Evolutionary conservation across 1,140 invertebrate species (phyloP).

Genomic region (Rhagoletis pomonella): DNA sequence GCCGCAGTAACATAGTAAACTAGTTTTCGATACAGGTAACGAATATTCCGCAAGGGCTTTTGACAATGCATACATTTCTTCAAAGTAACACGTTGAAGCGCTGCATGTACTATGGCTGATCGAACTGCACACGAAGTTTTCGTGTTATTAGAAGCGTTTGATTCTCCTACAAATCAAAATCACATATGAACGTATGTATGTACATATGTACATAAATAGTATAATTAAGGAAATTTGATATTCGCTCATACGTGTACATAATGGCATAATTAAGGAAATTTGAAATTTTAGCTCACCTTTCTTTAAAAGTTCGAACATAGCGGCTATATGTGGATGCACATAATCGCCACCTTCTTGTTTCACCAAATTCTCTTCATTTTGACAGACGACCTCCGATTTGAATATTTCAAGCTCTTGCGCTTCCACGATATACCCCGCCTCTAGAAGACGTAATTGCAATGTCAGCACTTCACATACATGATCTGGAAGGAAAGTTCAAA

Average conservation of each 20-base stretch:
- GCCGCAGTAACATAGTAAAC: slow-evolving; percentile 76
- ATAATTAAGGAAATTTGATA: background rate
- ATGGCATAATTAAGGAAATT: background rate
- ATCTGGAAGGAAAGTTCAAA: slow-evolving; percentile 71
- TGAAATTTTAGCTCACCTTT: slow-evolving; percentile 57
- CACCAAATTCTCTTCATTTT: slow-evolving; percentile 64
- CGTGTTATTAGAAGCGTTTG: slow-evolving; percentile 63
- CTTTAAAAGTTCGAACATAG: slow-evolving; percentile 62
- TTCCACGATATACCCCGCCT: slow-evolving; percentile 83
- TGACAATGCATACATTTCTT: slow-evolving; percentile 81
- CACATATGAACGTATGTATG: background rate
- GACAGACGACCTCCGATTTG: slow-evolving; percentile 73
- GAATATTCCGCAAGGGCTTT: slow-evolving; percentile 78
- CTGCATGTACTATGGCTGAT: slow-evolving; percentile 77
- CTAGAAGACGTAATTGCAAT: slow-evolving; percentile 84
- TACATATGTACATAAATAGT: background rate
- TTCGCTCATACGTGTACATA: no score
- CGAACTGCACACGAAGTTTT: slow-evolving; percentile 80
- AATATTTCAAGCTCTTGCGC: slow-evolving; percentile 80
- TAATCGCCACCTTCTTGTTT: slow-evolving; percentile 65
- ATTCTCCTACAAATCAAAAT: slow-evolving; percentile 34
- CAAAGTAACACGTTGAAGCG: slow-evolving; percentile 73
- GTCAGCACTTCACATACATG: slow-evolving; percentile 80
- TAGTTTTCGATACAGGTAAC: slow-evolving; percentile 78
- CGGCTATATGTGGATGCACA: slow-evolving; percentile 68